Evolutionary conservation across 2,888 invertebrate genomes (phyloP), one percentile per base, ranked within the genome.

Genomic region (Bibio marci): DNA sequence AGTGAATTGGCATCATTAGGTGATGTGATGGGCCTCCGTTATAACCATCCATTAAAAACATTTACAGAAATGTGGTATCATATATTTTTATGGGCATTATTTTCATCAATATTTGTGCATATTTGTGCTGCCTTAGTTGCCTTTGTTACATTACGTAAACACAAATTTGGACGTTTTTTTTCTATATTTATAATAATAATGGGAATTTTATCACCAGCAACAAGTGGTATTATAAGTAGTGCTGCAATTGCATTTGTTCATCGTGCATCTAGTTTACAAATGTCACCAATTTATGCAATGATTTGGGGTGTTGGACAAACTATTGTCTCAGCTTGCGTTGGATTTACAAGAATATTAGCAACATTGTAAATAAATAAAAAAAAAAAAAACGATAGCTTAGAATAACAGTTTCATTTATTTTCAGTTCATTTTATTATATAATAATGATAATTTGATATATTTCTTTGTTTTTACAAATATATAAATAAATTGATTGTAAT

Each of bases 51-150:
- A 41, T 65, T 79, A 48, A 72, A 74, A 57, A 76, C 75, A 43
- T 76, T 83, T 69, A 66, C 77, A 66, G 90, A 91, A 64, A 94
- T 94, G 83, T 94, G 92, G 92, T 92, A 91, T 62, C 85, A 90
- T 57, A 81, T 94, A 58, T 94, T 94, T 65, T 68, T 94, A 53
- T 94, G 92, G 91, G 87, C 88, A 43, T 67, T 94, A 54, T 86
- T 90, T 59, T 92, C 92, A 12, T 94, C 92, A 37, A 74, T 92
- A 53, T 77, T 92, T 57, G 85, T 94, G 48, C 92, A 94, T 62
- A 80, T 78, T 38, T 80, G 90, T 57, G 92, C 92, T 41, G 87
- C 87, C 39, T 65, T 85, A 39, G 85, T 94, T 48, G 86, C 92
- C 35, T 90, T 94, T 58, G 80, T 82, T 45, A 88, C 88, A 36